These are phyloP conservation scores for Poecilia velifera DNA, from an alignment of 2,797 vertebrate genomes.

Conservation along the genomic window DNA sequence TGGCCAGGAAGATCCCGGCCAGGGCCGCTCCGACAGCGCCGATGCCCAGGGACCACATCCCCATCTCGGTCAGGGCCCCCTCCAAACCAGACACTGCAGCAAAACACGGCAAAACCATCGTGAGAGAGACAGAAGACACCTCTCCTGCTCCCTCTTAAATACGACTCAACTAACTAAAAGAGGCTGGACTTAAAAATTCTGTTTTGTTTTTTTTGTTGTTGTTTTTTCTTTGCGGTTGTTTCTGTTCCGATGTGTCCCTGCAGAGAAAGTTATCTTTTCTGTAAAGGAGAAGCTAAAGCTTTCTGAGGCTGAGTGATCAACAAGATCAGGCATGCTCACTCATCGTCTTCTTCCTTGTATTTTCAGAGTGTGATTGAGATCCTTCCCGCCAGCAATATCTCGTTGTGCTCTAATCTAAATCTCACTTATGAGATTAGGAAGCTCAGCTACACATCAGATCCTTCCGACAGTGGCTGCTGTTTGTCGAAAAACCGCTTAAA, in stretches of 20 bases:
- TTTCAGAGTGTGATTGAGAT: background rate
- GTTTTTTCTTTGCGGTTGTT: background rate
- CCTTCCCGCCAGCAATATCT: background rate
- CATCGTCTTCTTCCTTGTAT: background rate
- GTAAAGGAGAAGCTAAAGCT: background rate
- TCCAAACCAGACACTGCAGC: slow-evolving; percentile 77
- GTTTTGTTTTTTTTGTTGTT: too few relatives aligned
- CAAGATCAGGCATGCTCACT: slow-evolving; percentile 8
- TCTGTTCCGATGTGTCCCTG: background rate
- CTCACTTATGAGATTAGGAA: slow-evolving; percentile 28
- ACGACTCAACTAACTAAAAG: background rate
- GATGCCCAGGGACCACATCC: slow-evolving; percentile 90
- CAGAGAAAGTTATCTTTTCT: background rate
- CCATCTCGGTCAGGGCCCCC: slow-evolving; percentile 78
- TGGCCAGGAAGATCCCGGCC: slow-evolving; percentile 89
- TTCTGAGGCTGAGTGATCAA: background rate
- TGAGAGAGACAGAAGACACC: background rate
- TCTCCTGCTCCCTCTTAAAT: background rate
- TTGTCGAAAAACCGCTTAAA: background rate
- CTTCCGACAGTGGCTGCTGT: background rate
- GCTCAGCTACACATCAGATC: background rate
- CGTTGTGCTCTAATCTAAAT: slow-evolving; percentile 1
- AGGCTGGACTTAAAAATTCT: background rate
- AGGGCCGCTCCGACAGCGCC: slow-evolving; percentile 91
- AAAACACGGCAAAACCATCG: slow-evolving; percentile 12